These are phyloP conservation scores for Bryconaethiops microstoma DNA, from an alignment of 2,797 vertebrate species.

Conservation along the genomic window DNA sequence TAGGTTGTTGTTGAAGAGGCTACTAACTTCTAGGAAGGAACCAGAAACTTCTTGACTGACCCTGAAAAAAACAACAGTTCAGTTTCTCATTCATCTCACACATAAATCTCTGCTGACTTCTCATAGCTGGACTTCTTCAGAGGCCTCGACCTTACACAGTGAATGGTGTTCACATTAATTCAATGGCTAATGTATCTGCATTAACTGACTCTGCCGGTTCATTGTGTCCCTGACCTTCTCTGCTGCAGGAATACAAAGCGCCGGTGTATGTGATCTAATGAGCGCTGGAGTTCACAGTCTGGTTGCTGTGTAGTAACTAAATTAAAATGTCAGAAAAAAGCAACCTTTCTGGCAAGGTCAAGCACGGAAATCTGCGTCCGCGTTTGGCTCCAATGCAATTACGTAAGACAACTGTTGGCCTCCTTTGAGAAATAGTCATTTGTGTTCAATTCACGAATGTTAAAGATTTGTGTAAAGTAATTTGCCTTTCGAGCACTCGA, in stretches of 20 bases:
- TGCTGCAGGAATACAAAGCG: constrained; percentile 5
- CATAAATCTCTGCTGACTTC: not conserved
- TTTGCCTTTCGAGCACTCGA: not conserved
- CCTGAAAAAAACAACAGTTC: not conserved
- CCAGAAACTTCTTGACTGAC: not conserved
- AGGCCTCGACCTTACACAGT: constrained; percentile 12
- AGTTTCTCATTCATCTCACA: not conserved
- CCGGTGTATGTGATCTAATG: constrained; percentile 23
- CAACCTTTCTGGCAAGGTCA: not conserved
- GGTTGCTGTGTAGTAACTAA: not conserved
- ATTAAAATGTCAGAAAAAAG: constrained; percentile 13
- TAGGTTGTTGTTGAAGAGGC: not conserved
- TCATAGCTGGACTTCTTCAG: not conserved
- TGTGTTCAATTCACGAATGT: not conserved
- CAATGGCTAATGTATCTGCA: constrained; percentile 31
- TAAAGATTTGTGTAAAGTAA: not conserved
- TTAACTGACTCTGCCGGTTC: constrained; percentile 35
- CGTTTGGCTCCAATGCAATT: not conserved
- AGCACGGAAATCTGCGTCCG: not conserved
- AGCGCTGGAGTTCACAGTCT: not conserved
- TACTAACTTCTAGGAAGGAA: not conserved
- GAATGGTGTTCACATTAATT: constrained; percentile 31
- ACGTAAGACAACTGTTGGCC: not conserved
- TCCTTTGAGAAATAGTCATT: not conserved
- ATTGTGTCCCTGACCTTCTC: constrained; percentile 27